These are phyloP conservation scores for Cervus canadensis DNA, from an alignment of 2,113 vertebrate genomes.

Conservation along the genomic window DNA sequence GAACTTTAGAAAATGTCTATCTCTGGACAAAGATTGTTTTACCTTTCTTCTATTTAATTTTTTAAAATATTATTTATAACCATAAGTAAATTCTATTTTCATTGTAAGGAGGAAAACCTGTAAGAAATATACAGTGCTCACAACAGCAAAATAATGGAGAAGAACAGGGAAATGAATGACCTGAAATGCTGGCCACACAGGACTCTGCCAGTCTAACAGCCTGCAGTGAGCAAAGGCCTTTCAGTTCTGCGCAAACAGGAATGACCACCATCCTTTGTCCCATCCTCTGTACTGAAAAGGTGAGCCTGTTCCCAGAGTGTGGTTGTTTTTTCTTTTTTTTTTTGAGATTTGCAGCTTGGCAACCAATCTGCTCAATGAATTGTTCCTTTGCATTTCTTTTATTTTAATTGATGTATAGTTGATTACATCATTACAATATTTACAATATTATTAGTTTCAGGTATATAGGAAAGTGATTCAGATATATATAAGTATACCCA, in stretches of 20 bases:
- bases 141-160: neutral
- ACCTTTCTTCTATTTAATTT: neutral
- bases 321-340: neutral
- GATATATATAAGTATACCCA: neutral
- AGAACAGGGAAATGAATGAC: fast-evolving
- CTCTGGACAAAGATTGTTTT: neutral
- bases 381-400: neutral
- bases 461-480: neutral
- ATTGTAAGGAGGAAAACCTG: neutral
- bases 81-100: neutral
- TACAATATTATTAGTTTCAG: neutral
- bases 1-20: neutral
- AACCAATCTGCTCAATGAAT: too few relatives aligned
- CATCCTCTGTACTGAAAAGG: neutral
- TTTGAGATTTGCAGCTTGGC: neutral
- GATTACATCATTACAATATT: neutral
- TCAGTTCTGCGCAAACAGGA: neutral
- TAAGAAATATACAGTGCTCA: neutral
- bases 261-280: fast-evolving
- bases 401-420: neutral
- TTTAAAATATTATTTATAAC: neutral
- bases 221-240: fast-evolving
- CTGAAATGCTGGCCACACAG: fast-evolving
- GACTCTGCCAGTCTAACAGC: fast-evolving
- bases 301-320: fast-evolving